Evolutionary conservation across 1,140 invertebrate species (phyloP), one percentile per base, ranked within the genome.

Genomic region (Oncopodura yosiiana): DNA sequence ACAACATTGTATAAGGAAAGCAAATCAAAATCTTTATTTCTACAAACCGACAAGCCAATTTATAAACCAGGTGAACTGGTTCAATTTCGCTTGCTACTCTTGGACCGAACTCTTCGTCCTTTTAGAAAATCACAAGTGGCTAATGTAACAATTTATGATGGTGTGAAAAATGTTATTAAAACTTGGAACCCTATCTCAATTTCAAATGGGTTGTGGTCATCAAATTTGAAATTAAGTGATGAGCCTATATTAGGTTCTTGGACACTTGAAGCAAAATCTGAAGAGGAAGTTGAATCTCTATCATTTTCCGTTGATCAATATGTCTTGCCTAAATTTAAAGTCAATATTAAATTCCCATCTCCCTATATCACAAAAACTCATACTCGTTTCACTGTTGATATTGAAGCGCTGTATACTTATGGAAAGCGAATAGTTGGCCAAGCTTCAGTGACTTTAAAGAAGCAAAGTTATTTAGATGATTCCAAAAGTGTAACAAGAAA

Each of bases 21-120:
- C 9, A 87, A 92, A 68, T 87, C 84, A 64, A 86, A 87, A 62
- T 88, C 87, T 9, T 78, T 92, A 1, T 91, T 94, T 64, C 80
- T 95, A 55, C 91, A 96, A 69, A 94, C 91, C 0, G 93, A 96
- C 71, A 88, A 91, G 71, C 81, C 86, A 2, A 83, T 94, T 53
- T 96, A 96, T 69, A 88, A 93, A 67, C 90, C 91, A 0, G 81
- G 83, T 3, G 81, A 87, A 66, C 80, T 78, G 54, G 81, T 95
- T 11, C 77, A 83, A 65, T 94, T 92, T 66, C 78, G 92, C 56
- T 80, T 84, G 16, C 73, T 96, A 27, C 77, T 86, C 24, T 71
- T 92, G 16, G 81, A 86, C 68, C 79, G 82, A 2, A 75, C 81
- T 58, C 71, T 91, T 5, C 79, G 81, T 63, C 88, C 80, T 69